phyloP scores from a whole-genome alignment of 2,113 vertebrate genomes.

The Naja naja region DNA sequence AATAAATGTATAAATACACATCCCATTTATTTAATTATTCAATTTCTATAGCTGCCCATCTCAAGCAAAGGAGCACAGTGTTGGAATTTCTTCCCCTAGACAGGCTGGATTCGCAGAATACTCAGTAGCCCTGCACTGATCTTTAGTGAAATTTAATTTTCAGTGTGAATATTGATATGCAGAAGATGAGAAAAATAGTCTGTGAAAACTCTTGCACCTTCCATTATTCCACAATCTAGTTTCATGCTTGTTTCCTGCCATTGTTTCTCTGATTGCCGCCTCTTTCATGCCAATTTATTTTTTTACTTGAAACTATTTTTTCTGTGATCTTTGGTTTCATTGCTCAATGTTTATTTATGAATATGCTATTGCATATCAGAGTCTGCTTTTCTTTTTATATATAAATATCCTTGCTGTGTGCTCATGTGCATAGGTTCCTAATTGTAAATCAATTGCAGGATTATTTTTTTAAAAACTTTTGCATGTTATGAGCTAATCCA shows the following conservation, averaged over 20 bases:
- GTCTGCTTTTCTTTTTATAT: background rate
- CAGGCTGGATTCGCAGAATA: background rate
- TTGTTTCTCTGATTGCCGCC: background rate
- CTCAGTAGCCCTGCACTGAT: background rate
- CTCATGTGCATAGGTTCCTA: background rate
- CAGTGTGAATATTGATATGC: background rate
- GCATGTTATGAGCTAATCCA: background rate
- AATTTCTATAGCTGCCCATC: background rate
- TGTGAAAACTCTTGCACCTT: background rate
- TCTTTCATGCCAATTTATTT: background rate
- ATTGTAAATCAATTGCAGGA: background rate
- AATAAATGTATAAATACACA: background rate
- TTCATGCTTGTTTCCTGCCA: background rate
- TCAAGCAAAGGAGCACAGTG: background rate
- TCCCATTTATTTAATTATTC: background rate
- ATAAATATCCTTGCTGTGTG: background rate
- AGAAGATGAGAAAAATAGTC: background rate
- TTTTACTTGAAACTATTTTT: background rate
- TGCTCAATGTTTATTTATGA: background rate
- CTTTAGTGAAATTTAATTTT: background rate
- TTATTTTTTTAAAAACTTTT: background rate
- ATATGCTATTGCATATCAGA: background rate
- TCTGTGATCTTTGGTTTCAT: background rate
- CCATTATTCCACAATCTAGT: background rate
- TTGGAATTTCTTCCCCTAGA: background rate